A percentile compares a stretch with the other conserved stretches of the same genome.
Evolutionary conservation across 2,113 vertebrate species (phyloP).

Genomic region (Protobothrops flavoviridis): DNA sequence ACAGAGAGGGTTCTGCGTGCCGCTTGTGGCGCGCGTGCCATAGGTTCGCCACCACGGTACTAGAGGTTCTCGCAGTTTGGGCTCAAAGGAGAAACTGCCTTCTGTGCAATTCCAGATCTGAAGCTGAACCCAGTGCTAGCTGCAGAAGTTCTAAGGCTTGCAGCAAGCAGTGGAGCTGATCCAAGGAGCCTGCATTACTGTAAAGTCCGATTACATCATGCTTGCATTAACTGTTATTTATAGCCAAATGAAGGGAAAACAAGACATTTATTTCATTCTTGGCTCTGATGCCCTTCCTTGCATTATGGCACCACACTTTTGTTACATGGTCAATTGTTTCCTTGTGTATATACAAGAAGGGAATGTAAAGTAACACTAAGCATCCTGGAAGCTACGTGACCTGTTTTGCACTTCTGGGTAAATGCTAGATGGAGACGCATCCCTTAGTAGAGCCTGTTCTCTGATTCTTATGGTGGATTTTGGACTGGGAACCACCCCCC

Average conservation of each 20-base stretch:
- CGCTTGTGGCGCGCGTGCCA: no score
- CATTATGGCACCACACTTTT: neutral
- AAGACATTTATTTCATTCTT: slow-evolving; percentile 14
- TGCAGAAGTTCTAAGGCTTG: neutral
- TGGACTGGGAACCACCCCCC: neutral
- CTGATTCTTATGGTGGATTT: neutral
- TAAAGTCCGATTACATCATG: slow-evolving; percentile 9
- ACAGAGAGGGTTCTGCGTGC: no score
- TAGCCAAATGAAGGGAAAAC: slow-evolving; percentile 1
- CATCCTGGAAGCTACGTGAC: neutral
- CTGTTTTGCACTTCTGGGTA: neutral
- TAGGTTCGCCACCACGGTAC: no score
- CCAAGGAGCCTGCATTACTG: slow-evolving; percentile 5
- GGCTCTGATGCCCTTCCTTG: neutral
- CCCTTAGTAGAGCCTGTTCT: neutral
- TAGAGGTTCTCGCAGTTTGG: neutral
- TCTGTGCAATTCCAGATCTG: neutral
- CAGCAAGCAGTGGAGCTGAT: neutral
- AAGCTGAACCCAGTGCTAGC: no score
- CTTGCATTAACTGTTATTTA: slow-evolving; percentile 19
- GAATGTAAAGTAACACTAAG: neutral
- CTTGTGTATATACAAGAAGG: neutral
- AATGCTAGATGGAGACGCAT: neutral
- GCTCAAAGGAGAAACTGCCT: neutral
- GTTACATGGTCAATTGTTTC: neutral